A percentile compares a stretch with the other conserved stretches of the same genome.
Conservation (phyloP, 2,888 invertebrate genomes). For the Drosophila hawaiiensis region DNA sequence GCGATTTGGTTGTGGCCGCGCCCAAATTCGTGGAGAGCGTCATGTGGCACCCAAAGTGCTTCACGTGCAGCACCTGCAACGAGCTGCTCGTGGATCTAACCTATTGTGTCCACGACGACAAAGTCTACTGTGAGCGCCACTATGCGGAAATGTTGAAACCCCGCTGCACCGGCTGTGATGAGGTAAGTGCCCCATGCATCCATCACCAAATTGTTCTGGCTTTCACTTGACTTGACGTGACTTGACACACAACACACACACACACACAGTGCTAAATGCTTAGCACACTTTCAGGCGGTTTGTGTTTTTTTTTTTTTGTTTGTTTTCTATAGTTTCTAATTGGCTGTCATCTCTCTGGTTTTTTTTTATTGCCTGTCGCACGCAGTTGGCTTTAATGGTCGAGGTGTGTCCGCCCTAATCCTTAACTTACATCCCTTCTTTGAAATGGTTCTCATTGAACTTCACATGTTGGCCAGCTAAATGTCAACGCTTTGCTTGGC, state of each 20-base stretch:
- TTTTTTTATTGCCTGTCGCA: constrained; percentile 69
- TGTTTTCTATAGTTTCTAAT: constrained; percentile 40
- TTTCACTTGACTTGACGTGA: not conserved
- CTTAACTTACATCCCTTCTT: not conserved
- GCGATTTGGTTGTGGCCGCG: constrained; percentile 94
- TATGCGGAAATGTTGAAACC: constrained; percentile 98
- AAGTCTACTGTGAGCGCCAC: constrained; percentile 96
- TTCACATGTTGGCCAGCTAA: constrained; percentile 58
- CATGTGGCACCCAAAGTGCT: constrained; percentile 97
- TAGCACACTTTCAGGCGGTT: constrained; percentile 58
- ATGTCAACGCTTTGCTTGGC: constrained; percentile 34
- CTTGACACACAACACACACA: constrained; percentile 5
- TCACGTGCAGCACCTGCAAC: constrained; percentile 94
- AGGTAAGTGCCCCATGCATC: constrained; percentile 89
- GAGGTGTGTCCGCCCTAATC: constrained; percentile 57
- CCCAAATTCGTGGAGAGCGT: constrained; percentile 91
- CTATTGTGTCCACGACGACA: constrained; percentile 96
- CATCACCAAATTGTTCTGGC: constrained; percentile 34
- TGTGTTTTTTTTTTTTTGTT: not conserved
- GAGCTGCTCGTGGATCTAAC: constrained; percentile 98
- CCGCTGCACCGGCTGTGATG: constrained; percentile 98
- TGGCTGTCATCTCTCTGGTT: constrained; percentile 23
- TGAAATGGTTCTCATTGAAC: constrained; percentile 63
- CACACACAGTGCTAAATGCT: constrained; percentile 21
- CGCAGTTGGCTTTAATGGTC: constrained; percentile 68